Evolutionary conservation across 2,797 vertebrate genomes (phyloP).

Genomic region (Gobionotothen gibberifrons): DNA sequence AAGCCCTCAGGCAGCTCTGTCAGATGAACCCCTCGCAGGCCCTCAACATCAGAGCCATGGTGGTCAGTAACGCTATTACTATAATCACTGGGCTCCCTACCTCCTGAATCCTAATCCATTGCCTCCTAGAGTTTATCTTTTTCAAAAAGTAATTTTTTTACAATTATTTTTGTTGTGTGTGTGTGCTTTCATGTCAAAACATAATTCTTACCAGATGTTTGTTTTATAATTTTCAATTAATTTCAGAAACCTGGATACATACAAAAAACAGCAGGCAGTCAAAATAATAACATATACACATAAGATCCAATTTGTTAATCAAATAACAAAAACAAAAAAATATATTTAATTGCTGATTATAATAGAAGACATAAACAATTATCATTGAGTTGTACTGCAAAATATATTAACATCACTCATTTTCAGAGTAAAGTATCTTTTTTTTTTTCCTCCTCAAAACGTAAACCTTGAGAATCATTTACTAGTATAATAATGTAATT

Average conservation of each 20-base stretch:
- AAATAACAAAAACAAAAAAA: not conserved
- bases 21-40: constrained; percentile 99
- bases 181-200: not conserved
- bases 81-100: constrained; percentile 1
- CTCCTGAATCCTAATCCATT: not conserved
- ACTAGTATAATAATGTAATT: not conserved
- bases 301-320: not conserved
- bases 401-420: not conserved
- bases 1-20: constrained; percentile 94
- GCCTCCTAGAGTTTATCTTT: not conserved
- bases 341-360: not conserved
- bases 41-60: constrained; percentile 97
- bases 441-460: not conserved
- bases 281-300: not conserved
- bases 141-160: too few species aligned
- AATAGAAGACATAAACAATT: not conserved
- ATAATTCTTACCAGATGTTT: too few species aligned
- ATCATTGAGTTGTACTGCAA: not conserved
- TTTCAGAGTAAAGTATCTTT: not conserved
- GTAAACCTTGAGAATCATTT: not conserved
- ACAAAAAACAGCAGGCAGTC: not conserved
- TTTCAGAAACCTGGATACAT: too few species aligned
- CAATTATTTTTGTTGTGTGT: too few species aligned
- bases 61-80: constrained; percentile 86
- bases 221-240: not conserved